Percentiles rank a stretch among this genome's conserved stretches.
These are phyloP conservation scores for Cylindroiulus punctatus DNA, from an alignment of 2,888 invertebrate genomes.

Conservation along the genomic window DNA sequence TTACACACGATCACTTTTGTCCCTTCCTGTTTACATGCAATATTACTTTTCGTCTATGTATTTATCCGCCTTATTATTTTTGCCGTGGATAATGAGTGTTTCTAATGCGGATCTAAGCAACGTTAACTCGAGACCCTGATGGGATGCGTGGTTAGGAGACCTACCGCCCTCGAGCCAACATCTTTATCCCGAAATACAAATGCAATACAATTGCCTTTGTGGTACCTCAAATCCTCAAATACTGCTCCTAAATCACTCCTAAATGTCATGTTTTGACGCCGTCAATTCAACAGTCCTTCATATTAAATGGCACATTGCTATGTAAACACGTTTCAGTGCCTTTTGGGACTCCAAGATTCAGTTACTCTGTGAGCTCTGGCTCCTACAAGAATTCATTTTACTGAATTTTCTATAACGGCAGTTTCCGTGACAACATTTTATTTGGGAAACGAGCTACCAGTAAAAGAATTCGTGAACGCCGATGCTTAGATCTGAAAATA, in stretches of 20 bases:
- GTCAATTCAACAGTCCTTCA: background rate
- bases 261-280: background rate
- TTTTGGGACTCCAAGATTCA: background rate
- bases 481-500: background rate
- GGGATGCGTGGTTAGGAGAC: too few species aligned
- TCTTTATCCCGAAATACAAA: too few species aligned
- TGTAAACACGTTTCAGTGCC: background rate
- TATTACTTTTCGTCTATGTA: background rate
- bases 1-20: slow-evolving; percentile 32
- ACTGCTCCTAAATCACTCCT: too few species aligned
- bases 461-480: background rate
- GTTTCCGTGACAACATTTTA: background rate
- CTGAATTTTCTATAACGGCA: background rate
- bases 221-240: too few species aligned
- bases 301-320: background rate
- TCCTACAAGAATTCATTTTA: slow-evolving; percentile 8
- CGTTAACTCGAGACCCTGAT: background rate
- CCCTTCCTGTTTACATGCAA: slow-evolving; percentile 26
- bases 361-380: background rate
- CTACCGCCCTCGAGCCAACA: too few species aligned
- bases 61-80: slow-evolving; percentile 25
- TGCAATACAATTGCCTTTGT: too few species aligned
- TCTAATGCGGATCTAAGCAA: slow-evolving; percentile 5
- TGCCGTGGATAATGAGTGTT: slow-evolving; percentile 32
- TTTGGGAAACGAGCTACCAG: background rate